Base-by-base conservation (phyloP, 2,888 invertebrate species). In the Netelia inedita region DNA sequence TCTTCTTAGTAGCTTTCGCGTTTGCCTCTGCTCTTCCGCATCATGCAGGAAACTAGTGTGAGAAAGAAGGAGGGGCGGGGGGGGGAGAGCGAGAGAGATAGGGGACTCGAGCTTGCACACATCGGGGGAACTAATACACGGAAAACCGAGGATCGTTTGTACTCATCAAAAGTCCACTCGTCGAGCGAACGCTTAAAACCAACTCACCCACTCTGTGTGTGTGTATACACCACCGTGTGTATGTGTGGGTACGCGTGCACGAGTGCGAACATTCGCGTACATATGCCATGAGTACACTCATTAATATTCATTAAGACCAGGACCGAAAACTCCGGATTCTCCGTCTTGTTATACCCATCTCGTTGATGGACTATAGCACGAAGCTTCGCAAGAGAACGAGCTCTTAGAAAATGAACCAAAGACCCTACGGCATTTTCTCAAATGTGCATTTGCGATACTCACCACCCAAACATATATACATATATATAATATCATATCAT, bases 121-220 rank as follows among this genome's bases (percentile, higher is more conserved):
- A 85, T 85, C 75, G 79, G 66, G 28, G 85, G 57, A 59, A 82
- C 79, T 79, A 82, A 79, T 79, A 66, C 72, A 72, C 79, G 59
- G 75, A 75, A 61, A 86, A 86, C 78, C 57, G 28, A 35, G 35
- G 86, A 86, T 86, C 86, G 86, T 86, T 86, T 83, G 86, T 86
- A 86, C 82, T 86, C 84, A 86, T 86, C 86, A 86, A 73, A 73
- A 79, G 79, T 85, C 74, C 63, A 69, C 80, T 78, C 69, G 69
- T 57, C 43, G 73, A 65, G 69, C 68, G 50, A 59, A 65, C 79
- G 46, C 50, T 35, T 35, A 35, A 66, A 61, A 63, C 28, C 68
- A 41, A 16, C 35, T 6, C 35, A 35, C 35, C 8, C 23, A 46
- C 19, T 9, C 19, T 9, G 50, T 16, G 14, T 35, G 19, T 21